Conservation (phyloP, 2,888 invertebrate species). For the Phortica okadai region DNA sequence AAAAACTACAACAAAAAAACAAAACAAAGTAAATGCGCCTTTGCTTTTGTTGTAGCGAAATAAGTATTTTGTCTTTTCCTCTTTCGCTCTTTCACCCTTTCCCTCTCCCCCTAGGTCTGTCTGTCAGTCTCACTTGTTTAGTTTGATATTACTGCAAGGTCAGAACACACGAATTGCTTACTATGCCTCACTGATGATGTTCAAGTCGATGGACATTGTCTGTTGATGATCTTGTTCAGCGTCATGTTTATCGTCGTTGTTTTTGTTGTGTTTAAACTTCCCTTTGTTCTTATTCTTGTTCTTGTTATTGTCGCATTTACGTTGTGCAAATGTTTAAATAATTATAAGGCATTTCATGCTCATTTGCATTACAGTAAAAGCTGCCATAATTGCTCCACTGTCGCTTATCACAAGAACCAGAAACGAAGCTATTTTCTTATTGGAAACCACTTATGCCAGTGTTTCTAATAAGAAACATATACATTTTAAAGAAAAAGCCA, state of each 20-base stretch:
- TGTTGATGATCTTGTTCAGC: constrained; percentile 8
- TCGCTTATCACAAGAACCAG: no score
- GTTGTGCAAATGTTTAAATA: constrained; percentile 40
- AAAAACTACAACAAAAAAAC: background rate
- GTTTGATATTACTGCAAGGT: constrained; percentile 27
- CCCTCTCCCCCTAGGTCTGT: no score
- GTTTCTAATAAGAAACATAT: no score
- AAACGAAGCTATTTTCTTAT: no score
- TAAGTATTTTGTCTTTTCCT: background rate
- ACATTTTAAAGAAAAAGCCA: no score
- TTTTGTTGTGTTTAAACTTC: background rate
- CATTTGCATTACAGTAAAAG: constrained; percentile 35
- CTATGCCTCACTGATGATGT: background rate
- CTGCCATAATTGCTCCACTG: background rate
- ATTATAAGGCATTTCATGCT: constrained; percentile 47
- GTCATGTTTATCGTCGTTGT: background rate
- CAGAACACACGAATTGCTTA: background rate
- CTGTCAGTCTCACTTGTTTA: background rate
- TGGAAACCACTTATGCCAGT: background rate
- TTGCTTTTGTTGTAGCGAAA: background rate
- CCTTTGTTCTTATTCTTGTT: background rate
- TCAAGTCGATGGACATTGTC: background rate
- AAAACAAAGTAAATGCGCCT: constrained; percentile 1
- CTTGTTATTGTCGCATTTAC: background rate
- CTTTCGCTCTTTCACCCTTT: background rate